Evolutionary conservation across 1,140 invertebrate genomes (phyloP).

Genomic region (Drosophila kepulauana): DNA sequence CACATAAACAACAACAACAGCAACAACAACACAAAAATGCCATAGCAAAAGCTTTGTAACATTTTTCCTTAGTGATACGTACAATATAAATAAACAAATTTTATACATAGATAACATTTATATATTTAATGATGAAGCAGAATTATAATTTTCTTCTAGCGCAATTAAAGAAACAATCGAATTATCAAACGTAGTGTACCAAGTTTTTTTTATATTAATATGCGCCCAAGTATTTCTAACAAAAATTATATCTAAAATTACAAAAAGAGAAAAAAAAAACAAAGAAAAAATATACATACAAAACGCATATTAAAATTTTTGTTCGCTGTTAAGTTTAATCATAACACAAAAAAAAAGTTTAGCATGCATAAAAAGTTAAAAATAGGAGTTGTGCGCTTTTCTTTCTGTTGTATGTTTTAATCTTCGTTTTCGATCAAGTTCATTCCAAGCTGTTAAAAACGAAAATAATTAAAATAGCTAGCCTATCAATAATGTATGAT

Average conservation of each 20-base stretch:
- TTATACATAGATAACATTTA: slow-evolving; percentile 73
- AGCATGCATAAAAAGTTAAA: slow-evolving; percentile 30
- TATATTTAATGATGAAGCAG: slow-evolving; percentile 50
- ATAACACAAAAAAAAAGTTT: slow-evolving; percentile 17
- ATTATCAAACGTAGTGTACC: slow-evolving; percentile 55
- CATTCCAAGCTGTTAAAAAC: slow-evolving; percentile 74
- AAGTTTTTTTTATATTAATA: slow-evolving; percentile 66
- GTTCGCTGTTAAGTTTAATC: slow-evolving; percentile 76
- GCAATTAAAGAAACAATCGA: slow-evolving; percentile 65
- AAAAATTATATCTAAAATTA: slow-evolving; percentile 48
- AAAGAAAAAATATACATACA: slow-evolving; percentile 18
- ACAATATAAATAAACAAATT: slow-evolving; percentile 58
- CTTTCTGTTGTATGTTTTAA: slow-evolving; percentile 53
- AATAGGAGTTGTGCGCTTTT: slow-evolving; percentile 50
- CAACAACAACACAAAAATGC: slow-evolving; percentile 52
- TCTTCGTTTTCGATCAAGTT: slow-evolving; percentile 67
- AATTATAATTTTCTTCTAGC: slow-evolving; percentile 74
- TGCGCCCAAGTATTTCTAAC: slow-evolving; percentile 78
- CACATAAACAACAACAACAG: slow-evolving; percentile 15
- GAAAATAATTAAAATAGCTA: slow-evolving; percentile 51
- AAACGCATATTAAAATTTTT: slow-evolving; percentile 67
- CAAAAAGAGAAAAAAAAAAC: slow-evolving; percentile 37
- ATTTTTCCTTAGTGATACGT: slow-evolving; percentile 68
- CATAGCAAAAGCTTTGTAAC: slow-evolving; percentile 82
- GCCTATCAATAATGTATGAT: slow-evolving; percentile 43